Percentiles rank a stretch among this genome's conserved stretches.
Evolutionary conservation across 2,888 invertebrate species (phyloP).

Genomic region (Subacronicta megacephala): DNA sequence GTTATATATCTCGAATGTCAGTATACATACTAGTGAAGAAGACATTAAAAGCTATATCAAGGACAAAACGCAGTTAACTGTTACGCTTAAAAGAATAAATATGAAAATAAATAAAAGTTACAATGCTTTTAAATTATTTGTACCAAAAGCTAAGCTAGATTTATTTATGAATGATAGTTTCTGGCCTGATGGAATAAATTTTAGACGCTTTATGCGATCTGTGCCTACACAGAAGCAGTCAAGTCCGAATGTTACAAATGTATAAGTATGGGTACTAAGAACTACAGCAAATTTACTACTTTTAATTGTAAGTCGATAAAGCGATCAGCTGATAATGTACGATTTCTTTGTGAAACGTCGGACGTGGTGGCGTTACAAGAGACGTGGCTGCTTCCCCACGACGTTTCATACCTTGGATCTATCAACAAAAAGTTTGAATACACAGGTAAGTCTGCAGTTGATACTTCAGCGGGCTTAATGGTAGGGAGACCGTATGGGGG

Average conservation of each 20-base stretch:
- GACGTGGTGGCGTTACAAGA: too few relatives aligned
- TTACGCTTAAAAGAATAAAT: neutral
- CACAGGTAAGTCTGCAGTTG: too few relatives aligned
- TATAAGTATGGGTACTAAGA: neutral
- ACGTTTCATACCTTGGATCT: neutral
- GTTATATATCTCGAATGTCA: conserved; percentile 2
- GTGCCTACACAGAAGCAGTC: too few relatives aligned
- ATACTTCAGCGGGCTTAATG: neutral
- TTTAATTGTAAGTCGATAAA: conserved; percentile 4
- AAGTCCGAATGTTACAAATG: too few relatives aligned
- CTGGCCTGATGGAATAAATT: conserved; percentile 2
- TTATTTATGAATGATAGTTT: neutral
- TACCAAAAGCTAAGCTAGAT: neutral
- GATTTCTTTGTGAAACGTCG: too few relatives aligned
- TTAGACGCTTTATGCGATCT: neutral
- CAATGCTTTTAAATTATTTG: conserved; percentile 2
- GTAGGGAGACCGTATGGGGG: conserved; percentile 16
- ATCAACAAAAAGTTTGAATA: neutral
- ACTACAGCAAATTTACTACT: neutral
- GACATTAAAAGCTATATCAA: too few relatives aligned
- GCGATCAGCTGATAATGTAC: too few relatives aligned
- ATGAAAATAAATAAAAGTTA: neutral
- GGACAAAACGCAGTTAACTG: too few relatives aligned
- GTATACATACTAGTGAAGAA: neutral
- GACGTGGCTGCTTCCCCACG: too few relatives aligned